These are phyloP conservation scores for Takifugu ocellatus DNA, from an alignment of 2,797 vertebrate genomes.

Conservation along the genomic window DNA sequence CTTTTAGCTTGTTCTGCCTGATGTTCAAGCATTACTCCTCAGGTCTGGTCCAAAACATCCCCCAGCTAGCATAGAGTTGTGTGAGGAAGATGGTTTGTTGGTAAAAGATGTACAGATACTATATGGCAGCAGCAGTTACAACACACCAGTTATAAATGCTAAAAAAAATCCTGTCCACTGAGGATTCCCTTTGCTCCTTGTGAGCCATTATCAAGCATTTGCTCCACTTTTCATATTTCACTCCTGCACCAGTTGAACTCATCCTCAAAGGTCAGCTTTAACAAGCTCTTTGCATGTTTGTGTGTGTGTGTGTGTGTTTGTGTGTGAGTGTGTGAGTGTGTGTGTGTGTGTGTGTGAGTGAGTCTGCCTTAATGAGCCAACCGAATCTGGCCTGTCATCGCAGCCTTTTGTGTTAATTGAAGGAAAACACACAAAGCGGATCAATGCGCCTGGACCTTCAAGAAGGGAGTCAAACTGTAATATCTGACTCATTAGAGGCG, in stretches of 20 bases:
- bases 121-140: too few species aligned
- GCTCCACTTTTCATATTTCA: slow-evolving; percentile 4
- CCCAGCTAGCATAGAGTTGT: too few species aligned
- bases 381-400: slow-evolving; percentile 36
- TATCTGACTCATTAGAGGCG: slow-evolving; percentile 54
- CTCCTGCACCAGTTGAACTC: slow-evolving; percentile 18
- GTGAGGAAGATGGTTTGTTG: too few species aligned
- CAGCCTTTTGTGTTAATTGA: slow-evolving; percentile 44
- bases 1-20: too few species aligned
- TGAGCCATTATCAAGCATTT: slow-evolving; percentile 4
- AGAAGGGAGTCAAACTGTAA: slow-evolving; percentile 34
- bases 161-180: too few species aligned
- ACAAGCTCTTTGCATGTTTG: slow-evolving; percentile 56
- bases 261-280: slow-evolving; percentile 58
- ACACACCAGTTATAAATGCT: too few species aligned
- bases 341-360: slow-evolving; percentile 7
- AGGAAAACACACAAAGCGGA: slow-evolving; percentile 55
- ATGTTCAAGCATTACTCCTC: not conserved
- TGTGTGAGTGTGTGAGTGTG: too few species aligned
- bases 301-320: slow-evolving; percentile 20
- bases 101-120: too few species aligned
- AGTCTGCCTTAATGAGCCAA: slow-evolving; percentile 39
- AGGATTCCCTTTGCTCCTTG: not conserved
- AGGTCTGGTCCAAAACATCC: not conserved
- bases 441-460: slow-evolving; percentile 57